Percentiles rank a stretch among this genome's conserved stretches.
phyloP scores from a whole-genome alignment of 1,140 invertebrate species.

The Conopomorpha cramerella region DNA sequence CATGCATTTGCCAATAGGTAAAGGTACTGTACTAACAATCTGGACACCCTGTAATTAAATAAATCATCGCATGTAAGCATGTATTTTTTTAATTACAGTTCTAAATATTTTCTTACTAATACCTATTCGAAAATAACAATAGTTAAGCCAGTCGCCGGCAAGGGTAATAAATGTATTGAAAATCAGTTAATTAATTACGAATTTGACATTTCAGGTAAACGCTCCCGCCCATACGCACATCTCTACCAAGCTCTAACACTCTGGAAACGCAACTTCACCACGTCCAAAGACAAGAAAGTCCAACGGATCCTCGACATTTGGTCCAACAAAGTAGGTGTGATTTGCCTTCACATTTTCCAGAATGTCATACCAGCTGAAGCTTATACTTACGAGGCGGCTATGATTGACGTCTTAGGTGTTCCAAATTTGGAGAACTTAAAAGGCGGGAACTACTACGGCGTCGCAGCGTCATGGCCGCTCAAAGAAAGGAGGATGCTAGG shows the following conservation, averaged over 20 bases:
- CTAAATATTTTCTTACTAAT: no score
- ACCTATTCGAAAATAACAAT: no score
- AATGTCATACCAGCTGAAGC: slow-evolving; percentile 91
- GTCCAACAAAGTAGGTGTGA: slow-evolving; percentile 79
- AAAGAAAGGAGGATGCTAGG: slow-evolving; percentile 76
- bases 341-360: slow-evolving; percentile 90
- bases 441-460: slow-evolving; percentile 83
- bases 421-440: slow-evolving; percentile 81
- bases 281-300: slow-evolving; percentile 68
- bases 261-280: slow-evolving; percentile 54
- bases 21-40: no score
- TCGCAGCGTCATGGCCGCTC: slow-evolving; percentile 72
- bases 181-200: slow-evolving; percentile 39
- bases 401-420: slow-evolving; percentile 86
- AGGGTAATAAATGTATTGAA: background rate
- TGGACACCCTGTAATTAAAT: no score
- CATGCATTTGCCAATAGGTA: no score
- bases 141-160: no score
- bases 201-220: slow-evolving; percentile 67
- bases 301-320: slow-evolving; percentile 87
- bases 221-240: slow-evolving; percentile 84
- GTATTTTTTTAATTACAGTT: no score
- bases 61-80: no score
- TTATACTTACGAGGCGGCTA: slow-evolving; percentile 89
- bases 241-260: slow-evolving; percentile 81